A percentile compares a stretch with the other conserved stretches of the same genome.
Evolutionary conservation across 2,113 vertebrate species (phyloP).

Genomic region (Stegostoma tigrinum): DNA sequence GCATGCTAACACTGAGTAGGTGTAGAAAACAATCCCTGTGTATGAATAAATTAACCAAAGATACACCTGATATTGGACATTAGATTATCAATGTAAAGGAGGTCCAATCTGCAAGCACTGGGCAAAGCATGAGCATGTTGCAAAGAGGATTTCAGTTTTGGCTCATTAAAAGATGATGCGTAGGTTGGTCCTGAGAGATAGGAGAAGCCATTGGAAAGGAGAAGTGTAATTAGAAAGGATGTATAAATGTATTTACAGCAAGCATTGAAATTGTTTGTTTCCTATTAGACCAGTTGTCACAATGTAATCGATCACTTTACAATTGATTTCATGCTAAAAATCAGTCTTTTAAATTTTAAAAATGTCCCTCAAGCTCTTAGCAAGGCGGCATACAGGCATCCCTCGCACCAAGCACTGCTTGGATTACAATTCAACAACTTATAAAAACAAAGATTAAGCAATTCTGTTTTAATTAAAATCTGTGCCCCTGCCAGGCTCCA

Average conservation of each 20-base stretch:
- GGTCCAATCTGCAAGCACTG: background rate
- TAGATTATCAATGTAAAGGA: background rate
- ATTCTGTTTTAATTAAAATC: background rate
- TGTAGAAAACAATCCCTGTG: background rate
- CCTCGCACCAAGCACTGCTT: background rate
- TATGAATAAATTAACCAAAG: background rate
- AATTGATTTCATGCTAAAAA: background rate
- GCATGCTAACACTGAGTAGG: background rate
- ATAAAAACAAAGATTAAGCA: background rate
- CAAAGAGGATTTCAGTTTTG: background rate
- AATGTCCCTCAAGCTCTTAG: background rate
- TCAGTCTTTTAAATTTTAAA: background rate
- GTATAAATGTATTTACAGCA: background rate
- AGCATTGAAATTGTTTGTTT: background rate
- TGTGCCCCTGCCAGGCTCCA: background rate
- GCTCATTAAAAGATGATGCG: background rate
- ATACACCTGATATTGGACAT: background rate
- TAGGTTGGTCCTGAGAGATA: background rate
- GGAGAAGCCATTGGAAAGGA: background rate
- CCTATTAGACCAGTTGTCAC: background rate
- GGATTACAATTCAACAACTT: background rate
- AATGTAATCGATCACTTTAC: background rate
- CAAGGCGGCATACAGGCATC: background rate
- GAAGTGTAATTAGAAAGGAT: background rate
- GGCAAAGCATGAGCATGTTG: background rate